Base-by-base conservation (phyloP, 1,140 invertebrate genomes). In the Sminthurides bifidus region DNA sequence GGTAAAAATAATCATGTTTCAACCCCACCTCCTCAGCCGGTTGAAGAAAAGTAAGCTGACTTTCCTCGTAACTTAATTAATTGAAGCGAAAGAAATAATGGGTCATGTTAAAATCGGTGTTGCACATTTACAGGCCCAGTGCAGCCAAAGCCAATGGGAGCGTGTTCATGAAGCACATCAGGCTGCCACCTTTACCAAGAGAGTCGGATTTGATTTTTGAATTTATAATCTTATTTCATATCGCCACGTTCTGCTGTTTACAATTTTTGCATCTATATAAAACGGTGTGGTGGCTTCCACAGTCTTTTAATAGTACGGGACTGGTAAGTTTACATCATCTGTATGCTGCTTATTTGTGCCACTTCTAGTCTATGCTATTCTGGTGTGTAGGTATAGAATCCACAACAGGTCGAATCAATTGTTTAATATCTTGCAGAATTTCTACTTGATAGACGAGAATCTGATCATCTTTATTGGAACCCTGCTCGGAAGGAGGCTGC, bases 241-340 rank as follows among this genome's bases (percentile, higher is more conserved):
- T 58, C 31, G 49, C 41, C 17, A 17, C 63, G 2, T 63, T 60
- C 31, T 48, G 49, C n/a, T 41, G 40, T 29, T 46, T 65, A 3
- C 93, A 98, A 74, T 88, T 95, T 69, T 77, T 97, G 15, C 92
- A 97, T 74, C 75, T 97, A 10, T 98, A 97, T 69, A 81, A 87
- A 58, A 94, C 90, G 30, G 84, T 92, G n/a, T 97, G 91, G 88
- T 97, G 93, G 92, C 70, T 96, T 24, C 88, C 90, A 17, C 82
- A 95, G 66, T 92, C 90, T 2, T 83, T 91, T 68, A 87, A 83
- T 60, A 81, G 80, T 64, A 85, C 89, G 72, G 83, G 84, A 62
- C 81, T 95, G 81, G 91, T 93, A 75, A 74, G 77, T 74, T 52
- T 53, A 26, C 4, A 48, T 49, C n/a, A n/a, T n/a, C n/a, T n/a